These are phyloP conservation scores for Amphipoea lucens DNA, from an alignment of 2,888 invertebrate species.

Conservation along the genomic window DNA sequence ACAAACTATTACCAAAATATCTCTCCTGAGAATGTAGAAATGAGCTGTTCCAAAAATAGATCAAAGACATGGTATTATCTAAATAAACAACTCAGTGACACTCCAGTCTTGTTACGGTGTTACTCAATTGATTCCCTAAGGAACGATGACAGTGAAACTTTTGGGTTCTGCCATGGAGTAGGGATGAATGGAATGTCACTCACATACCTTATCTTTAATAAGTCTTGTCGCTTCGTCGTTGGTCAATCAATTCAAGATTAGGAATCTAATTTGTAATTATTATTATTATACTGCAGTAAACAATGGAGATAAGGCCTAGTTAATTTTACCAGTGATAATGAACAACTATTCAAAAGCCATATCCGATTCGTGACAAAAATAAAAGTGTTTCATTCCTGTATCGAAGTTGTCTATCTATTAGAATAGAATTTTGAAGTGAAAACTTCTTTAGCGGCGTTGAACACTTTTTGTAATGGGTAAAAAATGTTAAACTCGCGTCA, in stretches of 20 bases:
- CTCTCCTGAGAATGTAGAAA: background rate
- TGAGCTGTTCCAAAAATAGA: constrained; percentile 21
- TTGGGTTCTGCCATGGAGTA: constrained; percentile 35
- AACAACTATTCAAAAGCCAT: too few relatives aligned
- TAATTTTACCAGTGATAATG: too few relatives aligned
- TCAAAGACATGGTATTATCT: constrained; percentile 24
- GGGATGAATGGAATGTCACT: constrained; percentile 20
- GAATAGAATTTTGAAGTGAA: too few relatives aligned
- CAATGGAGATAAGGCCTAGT: too few relatives aligned
- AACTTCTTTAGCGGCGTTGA: too few relatives aligned
- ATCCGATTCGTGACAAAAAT: too few relatives aligned
- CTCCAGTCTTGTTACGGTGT: constrained; percentile 16
- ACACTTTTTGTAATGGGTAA: too few relatives aligned
- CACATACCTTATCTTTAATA: background rate
- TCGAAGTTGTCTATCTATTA: too few relatives aligned
- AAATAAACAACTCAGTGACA: constrained; percentile 26
- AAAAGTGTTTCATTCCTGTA: too few relatives aligned
- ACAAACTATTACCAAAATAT: background rate
- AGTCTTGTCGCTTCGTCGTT: background rate
- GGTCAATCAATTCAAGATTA: background rate
- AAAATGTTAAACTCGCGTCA: too few relatives aligned
- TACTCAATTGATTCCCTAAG: constrained; percentile 41
- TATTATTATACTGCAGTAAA: background rate
- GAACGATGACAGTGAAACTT: constrained; percentile 52
- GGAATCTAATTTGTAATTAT: background rate